A percentile compares a stretch with the other conserved stretches of the same genome.
Evolutionary conservation across 2,113 vertebrate species (phyloP).

Genomic region (Sceloporus tristichus): DNA sequence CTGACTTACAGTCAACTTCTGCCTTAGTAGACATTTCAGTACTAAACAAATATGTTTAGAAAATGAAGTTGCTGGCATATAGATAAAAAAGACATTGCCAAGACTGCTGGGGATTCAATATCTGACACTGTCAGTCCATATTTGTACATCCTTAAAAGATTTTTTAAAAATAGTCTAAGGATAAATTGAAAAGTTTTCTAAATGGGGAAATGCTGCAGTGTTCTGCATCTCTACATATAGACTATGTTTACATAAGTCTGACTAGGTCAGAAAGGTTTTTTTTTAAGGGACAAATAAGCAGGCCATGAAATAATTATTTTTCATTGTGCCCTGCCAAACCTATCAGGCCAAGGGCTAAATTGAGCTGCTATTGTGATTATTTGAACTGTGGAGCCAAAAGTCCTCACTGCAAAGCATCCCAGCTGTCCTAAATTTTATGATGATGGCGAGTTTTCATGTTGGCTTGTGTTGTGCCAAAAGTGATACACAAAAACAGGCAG

Average conservation of each 20-base stretch:
- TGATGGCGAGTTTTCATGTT: conserved; percentile 84
- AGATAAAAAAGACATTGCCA: conserved; percentile 53
- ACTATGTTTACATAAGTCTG: conserved; percentile 79
- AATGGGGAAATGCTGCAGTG: conserved; percentile 66
- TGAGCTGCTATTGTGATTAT: conserved; percentile 86
- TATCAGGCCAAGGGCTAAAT: conserved; percentile 86
- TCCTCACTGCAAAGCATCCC: conserved; percentile 83
- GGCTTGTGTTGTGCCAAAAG: conserved; percentile 79
- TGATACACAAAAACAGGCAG: conserved; percentile 74
- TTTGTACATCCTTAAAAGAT: conserved; percentile 53
- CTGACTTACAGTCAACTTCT: conserved; percentile 58
- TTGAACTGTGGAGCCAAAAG: conserved; percentile 84
- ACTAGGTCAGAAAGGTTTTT: conserved; percentile 79
- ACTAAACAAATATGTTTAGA: conserved; percentile 52
- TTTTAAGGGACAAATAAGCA: conserved; percentile 85
- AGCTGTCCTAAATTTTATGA: conserved; percentile 87
- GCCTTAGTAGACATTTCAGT: conserved; percentile 52
- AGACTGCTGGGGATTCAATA: conserved; percentile 55
- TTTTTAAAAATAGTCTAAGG: conserved; percentile 56
- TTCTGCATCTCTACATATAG: conserved; percentile 64
- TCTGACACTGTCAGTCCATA: conserved; percentile 36
- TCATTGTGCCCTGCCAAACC: conserved; percentile 86
- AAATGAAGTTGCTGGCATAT: conserved; percentile 46
- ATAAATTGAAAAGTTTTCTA: conserved; percentile 74
- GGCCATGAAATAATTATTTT: conserved; percentile 90